These are phyloP conservation scores for Bujurquina vittata DNA, from an alignment of 2,113 vertebrate genomes.

Conservation along the genomic window DNA sequence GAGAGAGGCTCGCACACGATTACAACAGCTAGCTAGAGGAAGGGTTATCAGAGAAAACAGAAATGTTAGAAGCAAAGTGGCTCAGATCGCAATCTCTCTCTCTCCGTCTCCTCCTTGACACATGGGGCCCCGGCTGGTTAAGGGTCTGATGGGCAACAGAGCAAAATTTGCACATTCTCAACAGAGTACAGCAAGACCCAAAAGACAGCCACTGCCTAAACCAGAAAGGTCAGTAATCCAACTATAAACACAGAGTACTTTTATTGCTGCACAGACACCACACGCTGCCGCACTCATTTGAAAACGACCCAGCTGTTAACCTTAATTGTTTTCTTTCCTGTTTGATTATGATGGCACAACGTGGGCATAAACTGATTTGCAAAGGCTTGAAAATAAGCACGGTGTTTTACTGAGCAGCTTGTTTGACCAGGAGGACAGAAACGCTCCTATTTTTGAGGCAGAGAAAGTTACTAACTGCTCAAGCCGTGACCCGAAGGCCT, in stretches of 20 bases:
- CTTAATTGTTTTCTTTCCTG: neutral
- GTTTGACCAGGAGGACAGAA: conserved; percentile 2
- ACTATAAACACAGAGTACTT: neutral
- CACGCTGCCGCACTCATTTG: neutral
- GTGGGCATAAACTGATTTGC: neutral
- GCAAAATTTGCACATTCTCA: neutral
- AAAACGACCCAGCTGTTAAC: neutral
- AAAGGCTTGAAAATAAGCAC: neutral
- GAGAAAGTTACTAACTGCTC: conserved; percentile 9
- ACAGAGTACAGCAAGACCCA: neutral
- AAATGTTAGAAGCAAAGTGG: conserved; percentile 17
- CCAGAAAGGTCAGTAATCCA: conserved; percentile 20
- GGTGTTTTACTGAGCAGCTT: neutral
- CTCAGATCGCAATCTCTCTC: conserved; percentile 38
- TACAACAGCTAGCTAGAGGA: conserved; percentile 6
- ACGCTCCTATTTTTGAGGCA: neutral
- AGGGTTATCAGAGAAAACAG: conserved; percentile 65
- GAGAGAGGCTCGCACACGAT: conserved; percentile 38
- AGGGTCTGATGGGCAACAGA: conserved; percentile 5
- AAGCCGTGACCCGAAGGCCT: conserved; percentile 20
- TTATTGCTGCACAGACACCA: neutral
- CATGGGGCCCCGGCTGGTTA: conserved; percentile 1
- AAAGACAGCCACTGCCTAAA: neutral
- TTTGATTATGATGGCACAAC: neutral
- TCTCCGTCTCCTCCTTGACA: conserved; percentile 21